Evolutionary conservation across 1,140 invertebrate genomes (phyloP).

Genomic region (Drosophila azteca): DNA sequence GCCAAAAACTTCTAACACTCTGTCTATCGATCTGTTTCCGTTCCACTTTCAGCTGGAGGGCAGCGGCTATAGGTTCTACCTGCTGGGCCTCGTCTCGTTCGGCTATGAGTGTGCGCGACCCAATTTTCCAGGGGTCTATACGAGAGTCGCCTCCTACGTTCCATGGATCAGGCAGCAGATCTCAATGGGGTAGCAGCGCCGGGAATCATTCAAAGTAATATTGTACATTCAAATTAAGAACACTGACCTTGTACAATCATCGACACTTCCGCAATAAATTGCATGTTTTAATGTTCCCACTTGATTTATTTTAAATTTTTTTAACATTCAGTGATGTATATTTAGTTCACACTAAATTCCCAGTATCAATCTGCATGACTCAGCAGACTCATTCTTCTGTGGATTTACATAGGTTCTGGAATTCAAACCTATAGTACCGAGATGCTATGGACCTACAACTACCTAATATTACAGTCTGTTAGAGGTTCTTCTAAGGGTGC

Average conservation of each 20-base stretch:
- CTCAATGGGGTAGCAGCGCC: conserved; percentile 11
- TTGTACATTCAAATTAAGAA: conserved; percentile 1
- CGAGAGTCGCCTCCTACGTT: conserved; percentile 85
- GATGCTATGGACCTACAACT: too few relatives aligned
- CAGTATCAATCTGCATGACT: too few relatives aligned
- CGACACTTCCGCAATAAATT: conserved; percentile 28
- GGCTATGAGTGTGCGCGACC: conserved; percentile 88
- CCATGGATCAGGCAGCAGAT: conserved; percentile 70
- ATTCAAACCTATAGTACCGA: too few relatives aligned
- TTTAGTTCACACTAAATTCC: too few relatives aligned
- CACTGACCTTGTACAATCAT: not conserved
- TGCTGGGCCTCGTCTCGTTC: conserved; percentile 88
- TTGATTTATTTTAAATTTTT: conserved; percentile 16
- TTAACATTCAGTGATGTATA: not conserved
- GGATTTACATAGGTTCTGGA: too few relatives aligned
- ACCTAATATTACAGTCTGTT: too few relatives aligned
- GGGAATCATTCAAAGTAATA: not conserved
- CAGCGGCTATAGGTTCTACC: conserved; percentile 83
- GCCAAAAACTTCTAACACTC: conserved; percentile 2
- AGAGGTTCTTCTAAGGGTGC: too few relatives aligned
- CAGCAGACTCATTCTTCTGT: too few relatives aligned
- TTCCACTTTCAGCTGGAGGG: conserved; percentile 50
- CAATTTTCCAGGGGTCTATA: conserved; percentile 89
- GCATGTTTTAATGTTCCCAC: conserved; percentile 30
- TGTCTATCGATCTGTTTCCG: not conserved